A percentile compares a stretch with the other conserved stretches of the same genome.
Conservation (phyloP, 2,113 vertebrate species). For the Leuciscus idus region DNA sequence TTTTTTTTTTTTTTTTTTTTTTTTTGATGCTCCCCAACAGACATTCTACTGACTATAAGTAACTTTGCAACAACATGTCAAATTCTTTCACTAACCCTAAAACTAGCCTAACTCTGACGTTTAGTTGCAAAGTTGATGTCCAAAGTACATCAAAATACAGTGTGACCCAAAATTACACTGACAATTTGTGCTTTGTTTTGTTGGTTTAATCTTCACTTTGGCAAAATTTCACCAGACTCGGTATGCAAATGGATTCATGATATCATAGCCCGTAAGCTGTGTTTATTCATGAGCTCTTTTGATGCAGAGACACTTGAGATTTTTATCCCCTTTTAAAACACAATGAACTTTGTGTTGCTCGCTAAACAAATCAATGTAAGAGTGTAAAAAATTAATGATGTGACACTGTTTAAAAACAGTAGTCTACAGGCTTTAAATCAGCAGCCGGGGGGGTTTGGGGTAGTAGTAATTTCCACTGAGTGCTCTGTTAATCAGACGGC, state of each 20-base stretch:
- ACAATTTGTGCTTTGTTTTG: conserved; percentile 3
- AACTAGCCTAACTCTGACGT: too few species aligned
- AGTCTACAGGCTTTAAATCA: conserved; percentile 66
- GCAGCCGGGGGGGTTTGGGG: conserved; percentile 37
- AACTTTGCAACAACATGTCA: too few species aligned
- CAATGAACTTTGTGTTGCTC: conserved; percentile 60
- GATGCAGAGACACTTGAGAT: conserved; percentile 18
- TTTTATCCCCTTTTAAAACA: conserved; percentile 62
- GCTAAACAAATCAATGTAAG: conserved; percentile 71
- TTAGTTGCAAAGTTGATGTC: too few species aligned
- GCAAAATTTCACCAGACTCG: background rate
- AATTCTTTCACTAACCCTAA: too few species aligned
- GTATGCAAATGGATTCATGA: background rate
- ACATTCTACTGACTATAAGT: too few species aligned
- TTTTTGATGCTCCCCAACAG: too few species aligned
- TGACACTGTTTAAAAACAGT: conserved; percentile 65
- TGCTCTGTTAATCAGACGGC: conserved; percentile 67
- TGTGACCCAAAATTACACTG: too few species aligned
- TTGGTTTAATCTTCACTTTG: background rate
- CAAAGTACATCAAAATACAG: too few species aligned
- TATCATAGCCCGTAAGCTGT: background rate
- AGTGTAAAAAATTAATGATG: conserved; percentile 71
- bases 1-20: too few species aligned
- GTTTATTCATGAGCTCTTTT: conserved; percentile 39
- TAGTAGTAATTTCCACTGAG: conserved; percentile 58